A percentile compares a stretch with the other conserved stretches of the same genome.
These are phyloP conservation scores for Hormaphis cornu DNA, from an alignment of 1,140 invertebrate genomes.

Conservation along the genomic window DNA sequence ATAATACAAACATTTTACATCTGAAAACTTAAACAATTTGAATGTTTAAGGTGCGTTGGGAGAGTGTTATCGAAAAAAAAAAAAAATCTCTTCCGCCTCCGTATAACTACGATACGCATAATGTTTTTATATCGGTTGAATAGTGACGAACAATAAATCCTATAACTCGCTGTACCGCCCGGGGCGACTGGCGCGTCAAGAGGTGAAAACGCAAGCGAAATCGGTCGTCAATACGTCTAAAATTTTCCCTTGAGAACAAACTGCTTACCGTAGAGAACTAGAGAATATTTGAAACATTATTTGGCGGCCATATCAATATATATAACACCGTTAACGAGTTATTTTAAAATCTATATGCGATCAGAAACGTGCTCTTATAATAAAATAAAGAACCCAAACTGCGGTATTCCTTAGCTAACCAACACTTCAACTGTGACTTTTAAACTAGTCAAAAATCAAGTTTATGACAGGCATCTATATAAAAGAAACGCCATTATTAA, in stretches of 20 bases:
- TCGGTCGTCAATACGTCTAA: neutral
- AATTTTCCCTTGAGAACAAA: slow-evolving; percentile 5
- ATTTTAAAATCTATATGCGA: neutral
- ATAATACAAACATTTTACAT: too few species aligned
- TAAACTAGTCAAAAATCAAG: neutral
- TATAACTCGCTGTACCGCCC: neutral
- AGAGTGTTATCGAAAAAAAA: too few species aligned
- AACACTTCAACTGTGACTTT: neutral
- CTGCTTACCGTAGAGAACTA: too few species aligned
- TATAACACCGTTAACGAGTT: neutral
- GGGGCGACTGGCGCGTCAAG: neutral
- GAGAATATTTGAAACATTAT: neutral
- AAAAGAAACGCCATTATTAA: too few species aligned
- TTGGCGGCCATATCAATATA: neutral
- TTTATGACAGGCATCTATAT: neutral
- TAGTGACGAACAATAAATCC: slow-evolving; percentile 4
- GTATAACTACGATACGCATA: neutral
- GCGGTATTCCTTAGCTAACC: too few species aligned
- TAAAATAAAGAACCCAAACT: too few species aligned
- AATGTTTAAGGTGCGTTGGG: neutral
- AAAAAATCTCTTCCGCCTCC: neutral
- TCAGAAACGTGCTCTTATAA: neutral
- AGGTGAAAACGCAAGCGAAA: slow-evolving; percentile 7
- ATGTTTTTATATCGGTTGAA: neutral
- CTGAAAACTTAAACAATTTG: too few species aligned